Evolutionary conservation across 2,113 vertebrate genomes (phyloP).

Genomic region (Ariopsis seemanni): DNA sequence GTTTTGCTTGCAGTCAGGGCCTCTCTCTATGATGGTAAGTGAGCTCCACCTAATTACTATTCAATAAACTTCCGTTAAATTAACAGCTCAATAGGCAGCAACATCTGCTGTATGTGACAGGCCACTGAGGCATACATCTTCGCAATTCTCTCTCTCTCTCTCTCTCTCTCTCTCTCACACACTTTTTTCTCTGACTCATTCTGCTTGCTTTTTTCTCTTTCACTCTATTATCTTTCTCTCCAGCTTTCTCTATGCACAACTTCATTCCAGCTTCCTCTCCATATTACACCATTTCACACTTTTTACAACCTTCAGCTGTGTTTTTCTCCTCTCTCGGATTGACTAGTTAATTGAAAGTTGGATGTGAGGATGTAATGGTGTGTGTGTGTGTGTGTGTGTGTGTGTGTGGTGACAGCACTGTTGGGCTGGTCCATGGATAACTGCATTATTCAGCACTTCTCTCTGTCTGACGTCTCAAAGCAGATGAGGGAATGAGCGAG

Average conservation of each 20-base stretch:
- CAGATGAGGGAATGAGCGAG: conserved; percentile 37
- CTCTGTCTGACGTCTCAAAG: conserved; percentile 40
- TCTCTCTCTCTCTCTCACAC: conserved; percentile 36
- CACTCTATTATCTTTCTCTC: conserved; percentile 17
- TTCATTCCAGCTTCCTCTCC: conserved; percentile 2
- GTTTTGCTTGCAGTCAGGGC: conserved; percentile 47
- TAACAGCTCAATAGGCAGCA: conserved; percentile 77
- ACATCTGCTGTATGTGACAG: conserved; percentile 78
- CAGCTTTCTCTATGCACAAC: conserved; percentile 11
- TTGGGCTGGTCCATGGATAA: conserved; percentile 36
- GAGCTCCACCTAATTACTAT: conserved; percentile 76
- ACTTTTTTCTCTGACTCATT: conserved; percentile 13
- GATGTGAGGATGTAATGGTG: not conserved
- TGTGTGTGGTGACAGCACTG: conserved; percentile 14
- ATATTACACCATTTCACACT: conserved; percentile 1
- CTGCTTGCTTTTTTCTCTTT: not conserved
- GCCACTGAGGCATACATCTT: conserved; percentile 63
- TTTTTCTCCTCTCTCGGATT: conserved; percentile 14
- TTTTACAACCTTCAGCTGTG: conserved; percentile 10
- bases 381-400: conserved; percentile 13
- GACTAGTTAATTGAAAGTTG: conserved; percentile 40
- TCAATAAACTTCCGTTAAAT: conserved; percentile 79
- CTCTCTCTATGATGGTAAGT: conserved; percentile 70
- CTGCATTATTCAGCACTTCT: conserved; percentile 40
- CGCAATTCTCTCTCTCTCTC: conserved; percentile 57